These are phyloP conservation scores for Nansenia antarctica DNA, from an alignment of 2,113 vertebrate species.

Conservation along the genomic window DNA sequence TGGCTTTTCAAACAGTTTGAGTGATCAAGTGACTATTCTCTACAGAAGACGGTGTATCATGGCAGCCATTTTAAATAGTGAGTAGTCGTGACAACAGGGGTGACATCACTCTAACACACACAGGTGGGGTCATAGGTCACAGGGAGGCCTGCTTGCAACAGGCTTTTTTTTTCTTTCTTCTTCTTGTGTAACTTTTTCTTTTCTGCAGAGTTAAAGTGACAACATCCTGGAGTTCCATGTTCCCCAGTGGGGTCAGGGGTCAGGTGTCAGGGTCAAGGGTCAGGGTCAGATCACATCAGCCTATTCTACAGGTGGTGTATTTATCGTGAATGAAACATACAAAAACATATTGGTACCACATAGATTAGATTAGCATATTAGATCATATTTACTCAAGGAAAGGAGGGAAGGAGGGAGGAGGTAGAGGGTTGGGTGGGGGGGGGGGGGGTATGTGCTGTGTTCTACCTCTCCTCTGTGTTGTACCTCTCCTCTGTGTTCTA, in stretches of 20 bases:
- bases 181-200: neutral
- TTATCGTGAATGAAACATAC: constrained; percentile 31
- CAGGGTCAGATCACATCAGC: too few species aligned
- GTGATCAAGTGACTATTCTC: neutral
- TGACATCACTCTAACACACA: constrained; percentile 41
- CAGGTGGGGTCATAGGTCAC: constrained; percentile 21
- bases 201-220: neutral
- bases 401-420: too few species aligned
- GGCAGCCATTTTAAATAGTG: constrained; percentile 44
- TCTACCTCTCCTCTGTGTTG: too few species aligned
- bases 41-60: neutral
- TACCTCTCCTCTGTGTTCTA: too few species aligned
- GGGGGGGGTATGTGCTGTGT: too few species aligned
- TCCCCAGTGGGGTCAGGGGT: neutral
- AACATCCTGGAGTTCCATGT: neutral
- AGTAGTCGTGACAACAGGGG: constrained; percentile 41
- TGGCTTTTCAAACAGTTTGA: neutral
- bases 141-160: constrained; percentile 3
- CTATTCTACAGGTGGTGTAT: too few species aligned
- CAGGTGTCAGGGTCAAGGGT: too few species aligned
- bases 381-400: constrained; percentile 54
- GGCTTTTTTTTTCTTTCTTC: neutral
- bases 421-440: neutral
- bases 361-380: constrained; percentile 51
- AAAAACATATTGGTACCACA: constrained; percentile 55